Conservation (phyloP, 2,888 invertebrate species). For the Drosophila robusta region DNA sequence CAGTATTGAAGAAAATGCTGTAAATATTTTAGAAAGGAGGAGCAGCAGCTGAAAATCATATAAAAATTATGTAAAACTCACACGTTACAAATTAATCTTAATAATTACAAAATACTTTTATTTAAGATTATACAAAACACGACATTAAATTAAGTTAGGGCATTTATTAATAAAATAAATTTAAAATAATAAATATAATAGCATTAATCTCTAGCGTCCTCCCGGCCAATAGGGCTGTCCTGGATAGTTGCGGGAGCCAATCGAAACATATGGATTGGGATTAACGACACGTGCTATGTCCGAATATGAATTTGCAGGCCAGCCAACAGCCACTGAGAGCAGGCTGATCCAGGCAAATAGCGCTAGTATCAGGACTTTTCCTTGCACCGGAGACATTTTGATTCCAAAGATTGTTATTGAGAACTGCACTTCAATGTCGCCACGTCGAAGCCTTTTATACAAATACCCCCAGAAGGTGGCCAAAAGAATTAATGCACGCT, state of each 20-base stretch:
- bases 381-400: constrained; percentile 21
- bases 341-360: constrained; percentile 10
- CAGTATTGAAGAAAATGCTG: no score
- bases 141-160: not conserved
- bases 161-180: no score
- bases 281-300: constrained; percentile 14
- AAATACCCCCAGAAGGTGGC: not conserved
- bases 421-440: constrained; percentile 15
- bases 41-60: no score
- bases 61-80: no score
- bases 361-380: constrained; percentile 1
- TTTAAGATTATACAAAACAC: not conserved
- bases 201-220: not conserved
- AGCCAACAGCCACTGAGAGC: not conserved
- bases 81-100: no score
- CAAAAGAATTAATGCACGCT: not conserved
- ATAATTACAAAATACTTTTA: not conserved
- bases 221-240: constrained; percentile 18
- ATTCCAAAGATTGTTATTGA: not conserved
- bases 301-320: constrained; percentile 4
- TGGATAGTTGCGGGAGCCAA: constrained; percentile 4
- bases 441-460: constrained; percentile 17
- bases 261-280: constrained; percentile 7
- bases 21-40: no score
- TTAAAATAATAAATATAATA: not conserved